A percentile compares a stretch with the other conserved stretches of the same genome.
Conservation (phyloP, 2,888 invertebrate species). For the Opisthograptis luteolata region DNA sequence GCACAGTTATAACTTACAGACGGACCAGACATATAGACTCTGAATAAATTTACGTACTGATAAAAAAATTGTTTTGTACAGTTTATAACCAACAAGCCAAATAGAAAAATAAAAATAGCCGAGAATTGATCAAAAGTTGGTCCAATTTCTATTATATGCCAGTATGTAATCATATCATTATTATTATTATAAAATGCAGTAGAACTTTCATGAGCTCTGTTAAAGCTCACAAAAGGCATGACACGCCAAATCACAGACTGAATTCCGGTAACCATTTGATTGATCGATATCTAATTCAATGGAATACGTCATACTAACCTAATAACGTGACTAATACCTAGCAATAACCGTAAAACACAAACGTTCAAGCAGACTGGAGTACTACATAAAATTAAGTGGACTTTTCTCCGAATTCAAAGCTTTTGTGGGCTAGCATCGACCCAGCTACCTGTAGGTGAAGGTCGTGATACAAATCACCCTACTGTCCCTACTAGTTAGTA, state of each 20-base stretch:
- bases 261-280: constrained; percentile 17
- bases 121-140: too few species aligned
- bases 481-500: not conserved
- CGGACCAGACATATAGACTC: too few species aligned
- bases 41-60: too few species aligned
- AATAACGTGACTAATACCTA: constrained; percentile 23
- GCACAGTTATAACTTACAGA: too few species aligned
- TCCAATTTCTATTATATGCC: too few species aligned
- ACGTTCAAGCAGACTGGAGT: constrained; percentile 24
- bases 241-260: not conserved
- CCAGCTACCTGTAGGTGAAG: constrained; percentile 44
- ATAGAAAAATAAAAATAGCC: too few species aligned
- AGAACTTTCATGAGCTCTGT: not conserved
- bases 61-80: too few species aligned
- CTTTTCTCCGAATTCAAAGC: constrained; percentile 34
- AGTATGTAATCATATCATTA: too few species aligned
- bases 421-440: constrained; percentile 23
- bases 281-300: constrained; percentile 30
- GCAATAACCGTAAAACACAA: constrained; percentile 32
- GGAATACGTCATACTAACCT: constrained; percentile 19
- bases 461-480: constrained; percentile 60
- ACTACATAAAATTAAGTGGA: constrained; percentile 18
- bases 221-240: not conserved
- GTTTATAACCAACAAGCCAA: too few species aligned
- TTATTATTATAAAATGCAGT: too few species aligned